Evolutionary conservation across 2,797 vertebrate species (phyloP), one percentile per base, ranked within the genome.

Genomic region (Falco concolor): DNA sequence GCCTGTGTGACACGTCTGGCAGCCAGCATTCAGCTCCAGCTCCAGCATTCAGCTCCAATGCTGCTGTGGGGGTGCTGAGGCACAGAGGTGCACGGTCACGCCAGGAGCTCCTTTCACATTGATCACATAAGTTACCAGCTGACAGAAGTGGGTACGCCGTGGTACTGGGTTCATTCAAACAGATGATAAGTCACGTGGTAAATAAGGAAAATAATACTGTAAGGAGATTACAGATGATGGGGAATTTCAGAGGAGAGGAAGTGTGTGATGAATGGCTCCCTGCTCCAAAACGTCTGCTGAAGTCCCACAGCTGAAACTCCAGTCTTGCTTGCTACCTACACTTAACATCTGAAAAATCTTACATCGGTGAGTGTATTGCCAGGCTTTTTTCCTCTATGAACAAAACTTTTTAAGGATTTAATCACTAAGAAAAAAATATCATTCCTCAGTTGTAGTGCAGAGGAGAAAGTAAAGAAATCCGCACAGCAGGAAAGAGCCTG

Each of bases 381-480:
- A 78, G 42, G 67, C 5, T 60, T 87, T 78, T 90, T 79, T 18
- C 42, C 36, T 50, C 64, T 27, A 3, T 28, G 20, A 61, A 63
- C 22, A 64, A 34, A 77, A 49, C 59, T 72, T 74, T 57, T 54
- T 89, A 64, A 82, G 81, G 44, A 84, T 81, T 32, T 89, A 59
- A 85, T 68, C 64, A 50, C 32, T 68, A 42, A 60, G 38, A 49
- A 44, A 81, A 86, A 86, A 52, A 53, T 7, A 19, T 59, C 22
- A 52, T 90, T 93, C 27, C 10, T 75, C 52, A 28, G 8, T 72
- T 15, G 4, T 57, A 73, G 67, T 50, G 19, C 69, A 88, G 80
- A 86, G 30, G 79, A 85, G 52, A 93, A 82, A 70, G 57, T 56
- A 89, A 87, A 91, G 85, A 89, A 90, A 92, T 64, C 38, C 44